These are phyloP conservation scores for Choristoneura rosaceana DNA, from an alignment of 2,888 invertebrate species.

Conservation along the genomic window DNA sequence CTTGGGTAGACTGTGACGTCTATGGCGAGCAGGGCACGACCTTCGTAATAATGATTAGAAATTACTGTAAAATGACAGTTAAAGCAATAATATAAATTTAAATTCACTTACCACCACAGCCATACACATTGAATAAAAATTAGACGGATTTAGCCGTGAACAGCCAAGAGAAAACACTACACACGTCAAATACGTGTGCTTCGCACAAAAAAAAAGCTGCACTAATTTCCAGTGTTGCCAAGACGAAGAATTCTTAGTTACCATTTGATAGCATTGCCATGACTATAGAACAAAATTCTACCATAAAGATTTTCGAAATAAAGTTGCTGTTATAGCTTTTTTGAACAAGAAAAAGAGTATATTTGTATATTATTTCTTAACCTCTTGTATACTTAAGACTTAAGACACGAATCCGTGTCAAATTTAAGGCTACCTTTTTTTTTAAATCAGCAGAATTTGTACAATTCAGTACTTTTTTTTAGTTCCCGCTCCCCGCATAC, in stretches of 20 bases:
- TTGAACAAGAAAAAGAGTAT: too few species aligned
- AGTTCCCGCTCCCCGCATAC: too few species aligned
- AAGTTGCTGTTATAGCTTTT: not conserved
- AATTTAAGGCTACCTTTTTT: too few species aligned
- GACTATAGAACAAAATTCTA: conserved; percentile 11
- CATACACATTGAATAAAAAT: conserved; percentile 92
- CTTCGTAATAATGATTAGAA: conserved; percentile 53
- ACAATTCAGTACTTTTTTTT: too few species aligned
- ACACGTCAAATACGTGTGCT: conserved; percentile 82
- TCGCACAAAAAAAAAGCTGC: conserved; percentile 72
- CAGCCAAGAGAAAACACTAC: conserved; percentile 80
- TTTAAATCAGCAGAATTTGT: too few species aligned
- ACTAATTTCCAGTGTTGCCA: conserved; percentile 65
- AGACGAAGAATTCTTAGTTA: not conserved
- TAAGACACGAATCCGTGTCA: too few species aligned
- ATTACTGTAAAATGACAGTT: conserved; percentile 27
- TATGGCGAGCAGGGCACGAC: conserved; percentile 68
- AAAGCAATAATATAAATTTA: conserved; percentile 46
- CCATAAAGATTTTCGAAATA: not conserved
- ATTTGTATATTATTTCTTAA: too few species aligned
- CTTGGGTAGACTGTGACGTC: conserved; percentile 65
- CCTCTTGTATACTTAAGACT: too few species aligned
- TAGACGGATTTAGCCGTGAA: conserved; percentile 87
- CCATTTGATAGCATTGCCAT: conserved; percentile 35
- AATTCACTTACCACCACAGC: conserved; percentile 91